Evolutionary conservation across 2,797 vertebrate genomes (phyloP), one percentile per base, ranked within the genome.

Genomic region (Iguana delicatissima): DNA sequence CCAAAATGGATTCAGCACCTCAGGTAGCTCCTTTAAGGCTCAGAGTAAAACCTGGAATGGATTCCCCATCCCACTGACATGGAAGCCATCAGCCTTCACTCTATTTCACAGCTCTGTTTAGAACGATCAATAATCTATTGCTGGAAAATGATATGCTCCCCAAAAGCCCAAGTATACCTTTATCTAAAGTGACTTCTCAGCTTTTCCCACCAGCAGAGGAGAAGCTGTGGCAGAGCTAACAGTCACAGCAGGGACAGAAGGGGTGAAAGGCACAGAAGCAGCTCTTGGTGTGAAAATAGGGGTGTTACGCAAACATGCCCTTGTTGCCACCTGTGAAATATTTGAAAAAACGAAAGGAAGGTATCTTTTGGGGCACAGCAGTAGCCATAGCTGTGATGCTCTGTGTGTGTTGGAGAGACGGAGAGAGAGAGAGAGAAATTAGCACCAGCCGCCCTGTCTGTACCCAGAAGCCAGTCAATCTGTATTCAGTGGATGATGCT

Each of bases 401-500:
- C 50, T 12, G 13, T 82, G 4, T 35, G 52, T 42, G 9, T 42
- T 46, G 1, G 77, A 29, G 26, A 32, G 77, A 80, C 24, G 59
- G 74, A 77, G 74, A 77, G 42, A 5, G 81, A 38, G 82, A 64
- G 38, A 35, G 52, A 16, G 52, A 80, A 50, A 24, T 29, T 9
- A n/a, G 35, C 76, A 80, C 86, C 89, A 67, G 69, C 32, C 55
- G 72, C 73, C 38, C 57, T 22, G 35, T 59, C 72, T 4, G 72
- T 32, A 24, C 26, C 55, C 76, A 86, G 80, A 57, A 67, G 52
- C 69, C 38, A 3, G 59, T 50, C 84, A 22, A 82, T 89, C 79
- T 18, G 67, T 85, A 91, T 91, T 89, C 90, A 85, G 38, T n/a
- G 69, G 69, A 57, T 32, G 80, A 62, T 59, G 38, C 79, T 50